Percentiles rank a stretch among this genome's conserved stretches.
phyloP scores from a whole-genome alignment of 2,113 vertebrate genomes.

The Sander lucioperca region DNA sequence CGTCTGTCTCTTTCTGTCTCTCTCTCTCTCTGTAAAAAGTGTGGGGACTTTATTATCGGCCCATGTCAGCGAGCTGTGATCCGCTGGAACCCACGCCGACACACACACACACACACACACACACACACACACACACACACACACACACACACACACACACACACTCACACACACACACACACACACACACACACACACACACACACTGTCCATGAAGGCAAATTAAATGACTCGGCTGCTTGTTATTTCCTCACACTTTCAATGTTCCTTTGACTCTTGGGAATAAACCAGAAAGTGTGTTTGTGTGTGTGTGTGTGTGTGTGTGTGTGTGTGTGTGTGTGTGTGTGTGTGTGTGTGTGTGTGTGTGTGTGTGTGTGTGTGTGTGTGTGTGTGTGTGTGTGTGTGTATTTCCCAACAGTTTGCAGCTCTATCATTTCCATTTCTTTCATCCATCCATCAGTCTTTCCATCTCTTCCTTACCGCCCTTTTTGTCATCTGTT shows the following conservation, averaged over 20 bases:
- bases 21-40: conserved; percentile 33
- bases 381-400: conserved; percentile 22
- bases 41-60: conserved; percentile 69
- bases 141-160: conserved; percentile 24
- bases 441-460: neutral
- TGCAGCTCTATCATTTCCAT: conserved; percentile 29
- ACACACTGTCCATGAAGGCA: conserved; percentile 46
- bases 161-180: conserved; percentile 27
- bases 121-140: conserved; percentile 31
- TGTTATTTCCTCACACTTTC: conserved; percentile 71
- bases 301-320: too few species aligned
- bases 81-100: conserved; percentile 20
- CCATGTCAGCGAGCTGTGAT: conserved; percentile 51
- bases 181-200: conserved; percentile 37
- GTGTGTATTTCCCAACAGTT: conserved; percentile 35
- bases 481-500: neutral
- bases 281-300: conserved; percentile 1
- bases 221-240: conserved; percentile 59
- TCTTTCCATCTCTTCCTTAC: neutral
- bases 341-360: conserved; percentile 11
- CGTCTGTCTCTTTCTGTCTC: neutral
- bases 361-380: conserved; percentile 21
- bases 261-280: conserved; percentile 48
- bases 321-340: conserved; percentile 8
- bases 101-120: conserved; percentile 37